Evolutionary conservation across 2,888 invertebrate species (phyloP).

Genomic region (Bedellia somnulentella): DNA sequence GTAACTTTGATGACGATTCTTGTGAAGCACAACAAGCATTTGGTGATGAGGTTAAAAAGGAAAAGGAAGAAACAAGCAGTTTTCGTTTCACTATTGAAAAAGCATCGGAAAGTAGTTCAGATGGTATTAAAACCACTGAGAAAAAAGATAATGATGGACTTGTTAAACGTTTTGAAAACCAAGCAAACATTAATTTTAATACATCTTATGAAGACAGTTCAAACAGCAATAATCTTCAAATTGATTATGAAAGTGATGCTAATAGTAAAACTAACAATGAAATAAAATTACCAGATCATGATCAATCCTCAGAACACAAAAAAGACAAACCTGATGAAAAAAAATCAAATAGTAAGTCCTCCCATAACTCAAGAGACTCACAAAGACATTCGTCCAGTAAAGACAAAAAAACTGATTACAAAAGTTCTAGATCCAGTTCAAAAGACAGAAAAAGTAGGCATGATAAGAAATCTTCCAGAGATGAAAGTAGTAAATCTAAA

Average conservation of each 20-base stretch:
- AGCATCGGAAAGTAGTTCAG: constrained; percentile 24
- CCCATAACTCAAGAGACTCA: constrained; percentile 40
- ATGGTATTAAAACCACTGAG: constrained; percentile 18
- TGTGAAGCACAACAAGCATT: constrained; percentile 52
- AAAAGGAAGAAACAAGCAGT: constrained; percentile 28
- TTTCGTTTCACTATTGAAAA: constrained; percentile 42
- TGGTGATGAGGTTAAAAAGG: constrained; percentile 29
- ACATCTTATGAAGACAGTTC: constrained; percentile 48
- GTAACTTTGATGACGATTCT: constrained; percentile 48
- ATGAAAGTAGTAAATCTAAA: constrained; percentile 33
- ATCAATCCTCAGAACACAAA: constrained; percentile 32
- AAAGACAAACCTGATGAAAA: constrained; percentile 33
- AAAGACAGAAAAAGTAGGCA: constrained; percentile 18
- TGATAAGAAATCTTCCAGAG: constrained; percentile 36
- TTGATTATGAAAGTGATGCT: constrained; percentile 50
- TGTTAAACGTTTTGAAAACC: constrained; percentile 37
- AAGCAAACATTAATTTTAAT: constrained; percentile 41
- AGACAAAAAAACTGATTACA: constrained; percentile 40
- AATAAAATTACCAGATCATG: constrained; percentile 26
- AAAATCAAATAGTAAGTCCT: constrained; percentile 35
- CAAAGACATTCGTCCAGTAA: constrained; percentile 36
- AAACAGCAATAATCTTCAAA: constrained; percentile 42
- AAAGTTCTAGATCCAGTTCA: constrained; percentile 34
- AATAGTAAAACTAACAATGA: constrained; percentile 45
- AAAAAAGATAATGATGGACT: constrained; percentile 25